Evolutionary conservation across 2,888 invertebrate genomes (phyloP).

Genomic region (Lycophotia porphyrea): DNA sequence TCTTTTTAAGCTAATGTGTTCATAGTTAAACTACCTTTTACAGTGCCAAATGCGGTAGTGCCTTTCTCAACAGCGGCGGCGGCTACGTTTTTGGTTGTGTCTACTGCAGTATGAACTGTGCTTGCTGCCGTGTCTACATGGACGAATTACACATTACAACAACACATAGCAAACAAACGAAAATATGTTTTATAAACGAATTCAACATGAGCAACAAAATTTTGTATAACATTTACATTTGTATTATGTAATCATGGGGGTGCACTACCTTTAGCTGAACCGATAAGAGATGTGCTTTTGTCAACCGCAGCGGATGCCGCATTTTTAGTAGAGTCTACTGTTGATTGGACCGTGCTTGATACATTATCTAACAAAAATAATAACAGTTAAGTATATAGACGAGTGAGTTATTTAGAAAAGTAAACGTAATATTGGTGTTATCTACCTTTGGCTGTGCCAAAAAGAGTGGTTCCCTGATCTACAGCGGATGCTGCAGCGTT

Average conservation of each 20-base stretch:
- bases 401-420: slow-evolving; percentile 3
- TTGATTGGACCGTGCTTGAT: slow-evolving; percentile 68
- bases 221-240: neutral
- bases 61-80: slow-evolving; percentile 68
- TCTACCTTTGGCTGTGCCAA: slow-evolving; percentile 75
- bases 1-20: neutral
- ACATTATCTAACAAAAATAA: slow-evolving; percentile 71
- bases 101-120: slow-evolving; percentile 67
- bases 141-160: neutral
- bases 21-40: slow-evolving; percentile 62
- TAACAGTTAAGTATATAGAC: slow-evolving; percentile 16
- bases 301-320: slow-evolving; percentile 73
- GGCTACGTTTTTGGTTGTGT: slow-evolving; percentile 69
- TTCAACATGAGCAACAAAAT: slow-evolving; percentile 4
- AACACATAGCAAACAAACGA: slow-evolving; percentile 13
- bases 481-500: slow-evolving; percentile 70
- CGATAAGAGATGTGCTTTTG: slow-evolving; percentile 67
- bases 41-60: slow-evolving; percentile 57
- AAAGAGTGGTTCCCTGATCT: slow-evolving; percentile 72
- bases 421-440: slow-evolving; percentile 6
- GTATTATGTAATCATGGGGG: slow-evolving; percentile 27
- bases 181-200: slow-evolving; percentile 38
- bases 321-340: slow-evolving; percentile 77
- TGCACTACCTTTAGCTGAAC: slow-evolving; percentile 54
- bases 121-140: slow-evolving; percentile 59